Percentiles rank a stretch among this genome's conserved stretches.
These are phyloP conservation scores for Trichonephila clavata DNA, from an alignment of 1,140 invertebrate species.

Conservation along the genomic window DNA sequence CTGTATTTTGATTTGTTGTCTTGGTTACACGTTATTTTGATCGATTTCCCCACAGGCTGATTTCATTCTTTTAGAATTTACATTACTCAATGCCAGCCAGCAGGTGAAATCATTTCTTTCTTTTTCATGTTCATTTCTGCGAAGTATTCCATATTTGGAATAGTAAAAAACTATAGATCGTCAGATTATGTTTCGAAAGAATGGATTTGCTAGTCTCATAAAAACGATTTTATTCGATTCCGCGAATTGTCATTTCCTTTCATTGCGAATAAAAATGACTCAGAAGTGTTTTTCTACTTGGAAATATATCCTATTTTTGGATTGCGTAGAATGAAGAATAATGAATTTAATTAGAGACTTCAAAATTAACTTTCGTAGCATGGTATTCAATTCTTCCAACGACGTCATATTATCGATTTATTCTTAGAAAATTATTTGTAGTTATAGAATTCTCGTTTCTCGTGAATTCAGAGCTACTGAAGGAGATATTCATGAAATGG, in stretches of 20 bases:
- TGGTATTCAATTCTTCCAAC: too few species aligned
- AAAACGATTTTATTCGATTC: not conserved
- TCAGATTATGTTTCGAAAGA: not conserved
- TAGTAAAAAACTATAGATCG: too few species aligned
- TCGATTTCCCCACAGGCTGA: slow-evolving; percentile 10
- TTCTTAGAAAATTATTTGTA: too few species aligned
- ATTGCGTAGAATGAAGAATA: too few species aligned
- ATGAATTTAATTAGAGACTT: too few species aligned
- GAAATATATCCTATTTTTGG: not conserved
- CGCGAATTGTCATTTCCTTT: not conserved
- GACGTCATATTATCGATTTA: too few species aligned
- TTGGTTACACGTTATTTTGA: not conserved
- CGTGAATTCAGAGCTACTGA: too few species aligned
- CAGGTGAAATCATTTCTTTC: not conserved
- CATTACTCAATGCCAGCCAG: not conserved
- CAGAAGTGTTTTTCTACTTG: not conserved
- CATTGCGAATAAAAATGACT: not conserved
- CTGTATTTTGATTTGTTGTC: slow-evolving; percentile 13
- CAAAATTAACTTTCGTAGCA: too few species aligned
- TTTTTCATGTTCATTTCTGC: not conserved
- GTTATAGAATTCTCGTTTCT: too few species aligned
- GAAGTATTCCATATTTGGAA: not conserved
- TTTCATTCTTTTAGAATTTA: not conserved
- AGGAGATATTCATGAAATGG: too few species aligned
- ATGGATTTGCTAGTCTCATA: not conserved